Conservation (phyloP, 1,140 invertebrate genomes). For the Cherax quadricarinatus region DNA sequence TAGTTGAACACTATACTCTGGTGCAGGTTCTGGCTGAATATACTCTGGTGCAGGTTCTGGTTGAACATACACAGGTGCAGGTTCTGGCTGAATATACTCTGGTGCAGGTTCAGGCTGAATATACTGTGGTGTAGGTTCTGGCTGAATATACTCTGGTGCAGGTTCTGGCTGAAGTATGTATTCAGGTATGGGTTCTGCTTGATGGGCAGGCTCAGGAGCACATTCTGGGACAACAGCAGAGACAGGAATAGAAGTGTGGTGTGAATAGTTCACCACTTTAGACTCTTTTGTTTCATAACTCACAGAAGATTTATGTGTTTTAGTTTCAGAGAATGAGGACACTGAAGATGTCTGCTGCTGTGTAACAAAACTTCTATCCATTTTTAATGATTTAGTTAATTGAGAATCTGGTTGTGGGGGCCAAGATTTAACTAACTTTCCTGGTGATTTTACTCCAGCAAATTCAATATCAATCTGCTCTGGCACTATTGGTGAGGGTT, state of each 20-base stretch:
- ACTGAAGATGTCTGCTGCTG: slow-evolving; percentile 25
- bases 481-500: background rate
- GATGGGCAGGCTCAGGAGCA: background rate
- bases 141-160: slow-evolving; percentile 16
- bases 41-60: slow-evolving; percentile 39
- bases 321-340: slow-evolving; percentile 48
- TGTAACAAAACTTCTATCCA: background rate
- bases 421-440: slow-evolving; percentile 44
- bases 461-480: background rate
- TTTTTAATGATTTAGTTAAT: background rate
- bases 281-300: slow-evolving; percentile 30
- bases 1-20: background rate
- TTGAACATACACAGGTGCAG: slow-evolving; percentile 15
- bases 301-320: slow-evolving; percentile 39
- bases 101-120: slow-evolving; percentile 11
- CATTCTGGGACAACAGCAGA: background rate
- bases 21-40: background rate
- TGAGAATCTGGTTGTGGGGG: slow-evolving; percentile 46
- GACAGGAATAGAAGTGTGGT: background rate
- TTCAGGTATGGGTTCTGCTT: slow-evolving; percentile 26
- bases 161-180: slow-evolving; percentile 2
- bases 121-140: background rate
- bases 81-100: slow-evolving; percentile 23
- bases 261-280: background rate
- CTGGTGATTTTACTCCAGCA: slow-evolving; percentile 3